These are phyloP conservation scores for Strix uralensis DNA, from an alignment of 2,113 vertebrate species.

Conservation along the genomic window DNA sequence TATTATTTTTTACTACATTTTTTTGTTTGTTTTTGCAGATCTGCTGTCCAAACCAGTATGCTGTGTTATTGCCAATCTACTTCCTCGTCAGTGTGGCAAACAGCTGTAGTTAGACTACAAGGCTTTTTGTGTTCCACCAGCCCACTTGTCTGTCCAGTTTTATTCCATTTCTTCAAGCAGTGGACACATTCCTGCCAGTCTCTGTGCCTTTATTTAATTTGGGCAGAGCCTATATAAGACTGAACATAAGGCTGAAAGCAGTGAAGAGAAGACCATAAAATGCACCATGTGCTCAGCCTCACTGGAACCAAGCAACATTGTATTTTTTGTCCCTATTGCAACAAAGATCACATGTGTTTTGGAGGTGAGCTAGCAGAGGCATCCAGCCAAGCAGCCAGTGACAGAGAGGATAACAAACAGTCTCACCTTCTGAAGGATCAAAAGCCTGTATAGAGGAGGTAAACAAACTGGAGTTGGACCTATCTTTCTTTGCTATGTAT, in stretches of 20 bases:
- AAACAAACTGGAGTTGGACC: neutral
- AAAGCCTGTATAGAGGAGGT: neutral
- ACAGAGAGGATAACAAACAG: neutral
- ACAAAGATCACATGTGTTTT: neutral
- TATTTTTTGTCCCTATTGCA: neutral
- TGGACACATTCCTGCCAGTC: neutral
- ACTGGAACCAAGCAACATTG: neutral
- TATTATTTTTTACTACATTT: neutral
- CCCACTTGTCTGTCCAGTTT: neutral
- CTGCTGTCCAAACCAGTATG: neutral
- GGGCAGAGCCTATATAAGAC: neutral
- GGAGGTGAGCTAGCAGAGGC: neutral
- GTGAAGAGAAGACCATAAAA: neutral
- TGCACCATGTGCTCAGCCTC: neutral
- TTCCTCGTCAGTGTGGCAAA: neutral
- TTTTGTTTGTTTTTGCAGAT: constrained; percentile 26
- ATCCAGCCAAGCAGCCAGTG: neutral
- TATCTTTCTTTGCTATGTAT: neutral
- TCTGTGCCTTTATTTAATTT: constrained; percentile 3
- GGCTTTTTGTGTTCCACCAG: neutral
- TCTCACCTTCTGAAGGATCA: neutral
- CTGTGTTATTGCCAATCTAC: neutral
- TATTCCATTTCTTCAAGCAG: constrained; percentile 36
- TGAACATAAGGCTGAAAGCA: constrained; percentile 45
- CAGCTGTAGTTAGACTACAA: neutral